Evolutionary conservation across 2,113 vertebrate genomes (phyloP).

Genomic region (Dendropsophus ebraccatus): DNA sequence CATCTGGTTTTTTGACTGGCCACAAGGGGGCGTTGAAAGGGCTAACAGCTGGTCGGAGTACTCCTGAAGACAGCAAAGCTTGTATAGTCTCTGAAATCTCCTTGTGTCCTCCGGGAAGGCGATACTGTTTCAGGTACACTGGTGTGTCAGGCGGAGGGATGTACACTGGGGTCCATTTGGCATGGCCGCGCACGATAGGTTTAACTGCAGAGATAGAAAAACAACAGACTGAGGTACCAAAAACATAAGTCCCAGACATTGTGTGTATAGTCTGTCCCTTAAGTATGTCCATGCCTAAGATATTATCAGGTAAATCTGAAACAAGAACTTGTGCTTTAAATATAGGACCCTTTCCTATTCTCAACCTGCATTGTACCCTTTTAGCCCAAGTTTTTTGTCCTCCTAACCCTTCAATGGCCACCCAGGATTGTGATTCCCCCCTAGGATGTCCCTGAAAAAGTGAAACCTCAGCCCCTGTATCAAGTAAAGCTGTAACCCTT

Average conservation of each 20-base stretch:
- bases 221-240: neutral
- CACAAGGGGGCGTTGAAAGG: too few relatives aligned
- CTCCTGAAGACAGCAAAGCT: too few relatives aligned
- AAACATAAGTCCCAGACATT: too few relatives aligned
- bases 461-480: neutral
- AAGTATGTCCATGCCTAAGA: neutral
- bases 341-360: neutral
- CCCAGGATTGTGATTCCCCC: neutral
- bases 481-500: neutral
- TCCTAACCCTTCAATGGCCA: neutral
- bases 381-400: neutral
- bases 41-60: too few relatives aligned
- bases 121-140: too few relatives aligned
- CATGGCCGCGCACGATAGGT: neutral
- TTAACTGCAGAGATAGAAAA: neutral
- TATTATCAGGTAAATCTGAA: neutral
- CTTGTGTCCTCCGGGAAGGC: too few relatives aligned
- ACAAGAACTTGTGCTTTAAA: neutral
- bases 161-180: neutral
- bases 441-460: neutral
- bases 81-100: too few relatives aligned
- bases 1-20: neutral
- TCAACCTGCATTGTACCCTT: too few relatives aligned
- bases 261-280: neutral
- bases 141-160: too few relatives aligned